phyloP scores from a whole-genome alignment of 30 jellyfish, hydroid and myxozoan genomes.

The Aurelia sp. region DNA sequence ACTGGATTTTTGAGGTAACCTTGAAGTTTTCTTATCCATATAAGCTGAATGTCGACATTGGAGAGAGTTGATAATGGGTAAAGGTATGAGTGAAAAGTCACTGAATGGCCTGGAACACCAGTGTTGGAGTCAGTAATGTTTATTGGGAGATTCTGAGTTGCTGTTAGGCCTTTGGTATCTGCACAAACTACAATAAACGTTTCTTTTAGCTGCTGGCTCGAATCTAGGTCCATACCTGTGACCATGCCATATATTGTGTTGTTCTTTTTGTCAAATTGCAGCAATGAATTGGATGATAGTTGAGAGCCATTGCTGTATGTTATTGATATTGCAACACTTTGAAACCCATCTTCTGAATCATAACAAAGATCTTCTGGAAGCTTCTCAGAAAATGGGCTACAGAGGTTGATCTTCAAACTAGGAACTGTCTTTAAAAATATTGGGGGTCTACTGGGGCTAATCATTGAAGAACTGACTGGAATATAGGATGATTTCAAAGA shows the following conservation, averaged over 20 bases:
- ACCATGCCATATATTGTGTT: slow-evolving; percentile 58
- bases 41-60: slow-evolving; percentile 58
- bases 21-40: slow-evolving; percentile 57
- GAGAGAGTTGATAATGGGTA: slow-evolving; percentile 36
- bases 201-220: slow-evolving; percentile 29
- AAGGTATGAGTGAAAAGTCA: slow-evolving; percentile 48
- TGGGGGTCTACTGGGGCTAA: slow-evolving; percentile 26
- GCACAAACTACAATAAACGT: slow-evolving; percentile 20
- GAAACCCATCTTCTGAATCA: slow-evolving; percentile 57
- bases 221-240: slow-evolving; percentile 19
- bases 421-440: slow-evolving; percentile 24
- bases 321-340: not conserved
- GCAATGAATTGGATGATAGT: slow-evolving; percentile 30
- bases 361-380: slow-evolving; percentile 43
- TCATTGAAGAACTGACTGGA: slow-evolving; percentile 14
- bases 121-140: slow-evolving; percentile 2
- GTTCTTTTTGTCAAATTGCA: slow-evolving; percentile 34
- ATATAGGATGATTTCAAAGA: slow-evolving; percentile 1
- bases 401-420: not conserved
- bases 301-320: slow-evolving; percentile 56
- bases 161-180: slow-evolving; percentile 33
- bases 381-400: slow-evolving; percentile 50
- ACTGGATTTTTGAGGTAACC: slow-evolving; percentile 22
- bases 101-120: slow-evolving; percentile 3
- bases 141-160: slow-evolving; percentile 7